Percentiles rank a stretch among this genome's conserved stretches.
These are phyloP conservation scores for Heliornis fulica DNA, from an alignment of 2,113 vertebrate genomes.

Conservation along the genomic window DNA sequence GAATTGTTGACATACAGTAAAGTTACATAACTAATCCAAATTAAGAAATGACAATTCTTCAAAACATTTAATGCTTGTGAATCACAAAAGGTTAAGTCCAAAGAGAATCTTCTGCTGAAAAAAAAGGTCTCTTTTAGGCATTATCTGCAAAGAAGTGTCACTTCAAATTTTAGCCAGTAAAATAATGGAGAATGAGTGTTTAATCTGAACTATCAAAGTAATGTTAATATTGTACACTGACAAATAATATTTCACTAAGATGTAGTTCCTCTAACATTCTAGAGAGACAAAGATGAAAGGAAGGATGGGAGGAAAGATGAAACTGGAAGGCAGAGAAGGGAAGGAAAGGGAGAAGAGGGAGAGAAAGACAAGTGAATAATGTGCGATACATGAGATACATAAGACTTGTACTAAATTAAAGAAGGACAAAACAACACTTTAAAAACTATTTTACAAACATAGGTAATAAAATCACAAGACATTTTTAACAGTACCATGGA, in stretches of 20 bases:
- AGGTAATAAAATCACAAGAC: neutral
- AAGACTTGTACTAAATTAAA: neutral
- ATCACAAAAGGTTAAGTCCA: neutral
- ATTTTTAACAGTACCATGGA: neutral
- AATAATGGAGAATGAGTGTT: neutral
- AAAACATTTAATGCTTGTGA: slow-evolving; percentile 34
- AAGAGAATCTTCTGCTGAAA: neutral
- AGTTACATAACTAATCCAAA: slow-evolving; percentile 44
- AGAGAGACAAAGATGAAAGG: neutral
- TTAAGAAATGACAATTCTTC: slow-evolving; percentile 30
- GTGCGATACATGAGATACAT: neutral
- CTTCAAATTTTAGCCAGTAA: slow-evolving; percentile 63
- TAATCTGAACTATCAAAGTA: neutral
- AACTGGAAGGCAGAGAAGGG: neutral
- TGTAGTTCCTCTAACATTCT: neutral
- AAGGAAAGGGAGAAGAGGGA: neutral
- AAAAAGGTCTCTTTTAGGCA: neutral
- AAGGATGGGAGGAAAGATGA: neutral
- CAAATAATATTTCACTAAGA: neutral
- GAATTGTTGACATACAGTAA: slow-evolving; percentile 10
- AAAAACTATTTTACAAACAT: neutral
- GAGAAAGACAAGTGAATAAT: neutral
- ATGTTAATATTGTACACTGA: neutral
- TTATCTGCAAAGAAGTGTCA: slow-evolving; percentile 29
- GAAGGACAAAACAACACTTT: neutral